A percentile compares a stretch with the other conserved stretches of the same genome.
These are phyloP conservation scores for Eupithecia tripunctaria DNA, from an alignment of 2,888 invertebrate genomes.

Conservation along the genomic window DNA sequence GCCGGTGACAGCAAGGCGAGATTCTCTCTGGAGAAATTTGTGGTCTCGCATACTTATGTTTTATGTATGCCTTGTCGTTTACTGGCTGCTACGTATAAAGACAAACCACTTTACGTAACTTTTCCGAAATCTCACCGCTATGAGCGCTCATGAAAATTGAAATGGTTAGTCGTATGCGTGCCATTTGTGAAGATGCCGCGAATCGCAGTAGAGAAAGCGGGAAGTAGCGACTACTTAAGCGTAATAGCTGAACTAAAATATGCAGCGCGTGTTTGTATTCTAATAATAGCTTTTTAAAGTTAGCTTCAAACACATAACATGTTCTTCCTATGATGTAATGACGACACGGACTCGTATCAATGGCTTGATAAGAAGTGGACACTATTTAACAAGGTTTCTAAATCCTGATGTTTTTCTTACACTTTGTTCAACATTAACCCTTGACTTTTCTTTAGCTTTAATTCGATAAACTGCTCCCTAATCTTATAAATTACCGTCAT, in stretches of 20 bases:
- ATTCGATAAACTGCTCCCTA: background rate
- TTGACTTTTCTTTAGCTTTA: background rate
- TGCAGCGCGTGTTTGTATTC: constrained; percentile 40
- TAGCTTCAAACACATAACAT: constrained; percentile 29
- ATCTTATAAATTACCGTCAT: background rate
- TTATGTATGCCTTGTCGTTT: constrained; percentile 67
- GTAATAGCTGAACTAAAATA: constrained; percentile 40
- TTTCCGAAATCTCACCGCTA: constrained; percentile 39
- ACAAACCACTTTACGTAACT: constrained; percentile 48
- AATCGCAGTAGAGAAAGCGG: constrained; percentile 47
- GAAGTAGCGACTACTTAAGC: constrained; percentile 43
- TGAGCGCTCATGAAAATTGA: constrained; percentile 25
- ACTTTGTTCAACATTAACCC: background rate
- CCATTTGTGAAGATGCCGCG: constrained; percentile 42
- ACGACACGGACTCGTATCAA: background rate
- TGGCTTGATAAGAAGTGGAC: background rate
- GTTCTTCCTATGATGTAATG: constrained; percentile 29
- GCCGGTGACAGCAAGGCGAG: constrained; percentile 60
- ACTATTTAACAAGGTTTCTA: background rate
- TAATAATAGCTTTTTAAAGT: constrained; percentile 34
- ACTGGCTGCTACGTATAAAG: constrained; percentile 47
- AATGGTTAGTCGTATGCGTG: constrained; percentile 39
- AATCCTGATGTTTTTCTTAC: background rate
- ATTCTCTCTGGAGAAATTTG: constrained; percentile 77
- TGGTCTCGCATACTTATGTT: constrained; percentile 65